Evolutionary conservation across 2,888 invertebrate species (phyloP), one percentile per base, ranked within the genome.

Genomic region (Ommatoiulus sabulosus): DNA sequence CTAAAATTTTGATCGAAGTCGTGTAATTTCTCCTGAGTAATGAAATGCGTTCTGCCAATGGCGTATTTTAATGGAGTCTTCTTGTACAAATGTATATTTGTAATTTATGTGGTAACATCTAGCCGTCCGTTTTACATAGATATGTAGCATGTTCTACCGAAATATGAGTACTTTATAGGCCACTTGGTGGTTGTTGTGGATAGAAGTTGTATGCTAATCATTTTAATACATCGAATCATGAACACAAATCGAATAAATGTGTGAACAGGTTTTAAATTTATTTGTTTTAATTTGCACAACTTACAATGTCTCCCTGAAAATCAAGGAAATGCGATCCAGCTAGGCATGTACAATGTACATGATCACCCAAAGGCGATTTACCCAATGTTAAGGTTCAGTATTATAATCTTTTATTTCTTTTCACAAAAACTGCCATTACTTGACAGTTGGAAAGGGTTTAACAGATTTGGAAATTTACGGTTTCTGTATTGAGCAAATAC

Each of bases 61-160:
- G 63, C 63, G 63, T 63, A 20, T 63, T 63, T 63, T 63, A 63
- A 20, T 63, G 63, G 63, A 7, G 63, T 63, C 20, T n/a, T 63
- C n/a, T 17, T 63, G 63, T 63, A 63, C 63, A 63, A 63, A 63
- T 63, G 63, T 63, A 63, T 63, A 63, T 63, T 63, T 63, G 63
- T 63, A 63, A 63, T 63, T 63, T 63, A 63, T 63, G 63, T 63
- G 63, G 63, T 63, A 63, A 63, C 63, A 63, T 63, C n/a, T 63
- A 63, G 63, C 63, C 63, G 63, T 63, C 63, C 63, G 63, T 63
- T 63, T 63, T 63, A 20, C 63, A 63, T 63, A 63, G 20, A n/a
- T 63, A 63, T n/a, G 63, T 63, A 63, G 63, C 63, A 63, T 63
- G 63, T 63, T 17, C 63, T n/a, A 63, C 63, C 63, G 6, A 63